Base-by-base conservation (phyloP, 2,888 invertebrate genomes). In the Apamea anceps region DNA sequence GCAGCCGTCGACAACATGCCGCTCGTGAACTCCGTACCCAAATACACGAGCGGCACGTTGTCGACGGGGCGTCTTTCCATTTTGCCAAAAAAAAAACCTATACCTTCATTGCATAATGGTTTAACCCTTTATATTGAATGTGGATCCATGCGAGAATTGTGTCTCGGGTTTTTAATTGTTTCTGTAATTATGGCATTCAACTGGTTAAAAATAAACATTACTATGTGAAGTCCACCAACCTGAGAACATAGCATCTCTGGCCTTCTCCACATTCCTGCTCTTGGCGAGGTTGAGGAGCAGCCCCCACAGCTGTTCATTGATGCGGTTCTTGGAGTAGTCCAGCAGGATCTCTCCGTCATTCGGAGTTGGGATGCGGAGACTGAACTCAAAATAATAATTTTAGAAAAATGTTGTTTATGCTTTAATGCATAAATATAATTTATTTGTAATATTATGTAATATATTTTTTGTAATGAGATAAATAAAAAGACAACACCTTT, bases 311-410 rank as follows among this genome's bases (percentile, higher is more conserved):
- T 98, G 98, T 37, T 98, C 98, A 91, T 99, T 98, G 82, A 99
- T 97, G 68, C 99, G 98, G 96, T 99, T 99, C 96, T 99, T 99
- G 25, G 99, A 99, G 96, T 98, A 99, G 96, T 99, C 99, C 90
- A 99, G 94, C 63, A 99, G 97, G 90, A 99, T 98, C 48, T 99
- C 98, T 13, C 99, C 99, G 97, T 99, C 99, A 80, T 97, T 97
- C 12, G 99, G 98, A 0, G 99, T 99, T 60, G 97, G 94, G 79
- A 99, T 94, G 75, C 97, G 97, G 85, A 98, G 96, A 94, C 99
- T 99, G 94, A 74, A 83, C 81, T 76, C 10, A 57, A 51, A 57
- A 57, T 12, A 57, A 57, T n/a, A 25, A 57, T 57, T 57, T 57
- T 25, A 57, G 25, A n/a, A 57, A 57, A 57, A 57, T 57, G 12